phyloP scores from a whole-genome alignment of 2,888 invertebrate species.

The Rosalia funebris region DNA sequence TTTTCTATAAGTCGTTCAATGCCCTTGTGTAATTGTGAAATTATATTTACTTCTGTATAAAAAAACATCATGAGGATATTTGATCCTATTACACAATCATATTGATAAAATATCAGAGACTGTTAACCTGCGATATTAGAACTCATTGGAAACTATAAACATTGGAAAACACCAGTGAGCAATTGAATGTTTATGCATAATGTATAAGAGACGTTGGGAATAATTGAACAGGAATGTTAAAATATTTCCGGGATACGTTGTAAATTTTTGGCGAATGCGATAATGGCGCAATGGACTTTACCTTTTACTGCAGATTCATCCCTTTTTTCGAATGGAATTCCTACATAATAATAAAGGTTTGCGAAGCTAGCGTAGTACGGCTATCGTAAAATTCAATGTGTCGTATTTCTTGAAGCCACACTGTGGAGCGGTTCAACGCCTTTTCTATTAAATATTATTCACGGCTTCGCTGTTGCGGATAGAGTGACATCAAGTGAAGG shows the following conservation, averaged over 20 bases:
- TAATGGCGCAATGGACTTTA: slow-evolving; percentile 35
- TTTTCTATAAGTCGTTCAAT: too few relatives aligned
- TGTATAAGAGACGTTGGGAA: slow-evolving; percentile 16
- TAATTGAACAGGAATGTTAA: slow-evolving; percentile 22
- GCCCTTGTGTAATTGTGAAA: too few relatives aligned
- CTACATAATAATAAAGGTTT: slow-evolving; percentile 17
- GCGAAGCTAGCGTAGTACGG: background rate
- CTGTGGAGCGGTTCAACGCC: slow-evolving; percentile 32
- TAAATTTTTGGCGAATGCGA: slow-evolving; percentile 34
- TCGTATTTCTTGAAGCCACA: slow-evolving; percentile 36
- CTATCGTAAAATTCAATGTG: slow-evolving; percentile 39
- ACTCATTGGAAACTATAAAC: slow-evolving; percentile 3
- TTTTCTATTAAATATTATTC: slow-evolving; percentile 34
- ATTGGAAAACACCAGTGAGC: background rate
- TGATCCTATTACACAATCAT: too few relatives aligned
- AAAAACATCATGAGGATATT: too few relatives aligned
- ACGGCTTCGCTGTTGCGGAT: slow-evolving; percentile 8
- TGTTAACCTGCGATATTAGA: background rate
- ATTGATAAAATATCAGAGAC: background rate
- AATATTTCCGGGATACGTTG: slow-evolving; percentile 19
- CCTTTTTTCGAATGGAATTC: slow-evolving; percentile 33
- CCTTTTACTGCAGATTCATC: slow-evolving; percentile 40
- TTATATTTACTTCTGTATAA: too few relatives aligned
- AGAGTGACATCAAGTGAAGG: too few relatives aligned
- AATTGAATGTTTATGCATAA: slow-evolving; percentile 23